Evolutionary conservation across 2,888 invertebrate species (phyloP).

Genomic region (Drosophila cognata): DNA sequence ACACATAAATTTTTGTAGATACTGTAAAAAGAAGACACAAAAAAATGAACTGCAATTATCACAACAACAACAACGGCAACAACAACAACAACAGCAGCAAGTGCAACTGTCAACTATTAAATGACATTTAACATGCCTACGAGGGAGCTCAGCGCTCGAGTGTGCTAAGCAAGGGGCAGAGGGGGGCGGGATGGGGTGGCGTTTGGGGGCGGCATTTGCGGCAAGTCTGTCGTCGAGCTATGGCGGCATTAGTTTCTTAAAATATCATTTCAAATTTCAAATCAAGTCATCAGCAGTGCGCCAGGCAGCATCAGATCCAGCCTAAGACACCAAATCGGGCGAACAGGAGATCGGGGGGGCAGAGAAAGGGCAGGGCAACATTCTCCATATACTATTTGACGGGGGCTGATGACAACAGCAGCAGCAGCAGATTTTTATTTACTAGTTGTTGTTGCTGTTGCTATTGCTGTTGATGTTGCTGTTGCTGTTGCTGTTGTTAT

Average conservation of each 20-base stretch:
- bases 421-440: constrained; percentile 44
- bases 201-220: neutral
- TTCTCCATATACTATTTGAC: constrained; percentile 18
- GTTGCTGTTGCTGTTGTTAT: neutral
- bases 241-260: constrained; percentile 74
- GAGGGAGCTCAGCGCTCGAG: constrained; percentile 29
- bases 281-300: constrained; percentile 70
- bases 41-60: constrained; percentile 73
- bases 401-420: constrained; percentile 32
- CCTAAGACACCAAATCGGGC: constrained; percentile 39
- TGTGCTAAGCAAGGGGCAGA: constrained; percentile 6
- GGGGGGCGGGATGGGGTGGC: neutral
- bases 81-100: constrained; percentile 57
- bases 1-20: constrained; percentile 74
- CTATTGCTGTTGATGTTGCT: neutral
- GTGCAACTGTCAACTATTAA: constrained; percentile 83
- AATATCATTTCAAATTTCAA: constrained; percentile 77
- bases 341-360: constrained; percentile 6
- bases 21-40: constrained; percentile 35
- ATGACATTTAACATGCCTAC: constrained; percentile 84
- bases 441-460: constrained; percentile 37
- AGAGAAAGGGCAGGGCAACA: constrained; percentile 8
- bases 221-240: constrained; percentile 47
- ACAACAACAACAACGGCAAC: constrained; percentile 50
- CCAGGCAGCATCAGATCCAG: constrained; percentile 44